Base-by-base conservation (phyloP, 2,113 vertebrate genomes). In the Scomber colias region DNA sequence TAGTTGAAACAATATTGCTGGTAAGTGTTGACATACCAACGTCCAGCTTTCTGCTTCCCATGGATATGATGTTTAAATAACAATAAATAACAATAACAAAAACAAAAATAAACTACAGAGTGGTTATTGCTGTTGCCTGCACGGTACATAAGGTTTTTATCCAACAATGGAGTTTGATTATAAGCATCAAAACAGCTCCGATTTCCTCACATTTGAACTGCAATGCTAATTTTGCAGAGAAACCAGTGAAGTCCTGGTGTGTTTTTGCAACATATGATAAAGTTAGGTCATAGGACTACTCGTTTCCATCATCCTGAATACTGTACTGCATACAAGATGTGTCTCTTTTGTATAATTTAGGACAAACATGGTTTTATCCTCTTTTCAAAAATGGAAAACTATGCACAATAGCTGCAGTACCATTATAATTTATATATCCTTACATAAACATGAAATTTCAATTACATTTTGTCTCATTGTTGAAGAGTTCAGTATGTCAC, bases 21-120 rank as follows among this genome's bases (percentile, higher is more conserved):
- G 46, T 13, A 13, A 79, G 71, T 79, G 89, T 82, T 86, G 83
- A 90, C 60, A 75, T 45, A 79, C 49, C 67, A 67, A 24, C 69
- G 54, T 71, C 62, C 62, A 30, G 27, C 31, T 65, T 48, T 71
- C 60, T 64, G 50, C 82, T 92, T 93, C 79, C 82, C 77, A 61
- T 86, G 80, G 59, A 73, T 81, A 77, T 85, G 57, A 81, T 5
- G 64, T 75, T 89, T 86, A 85, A 87, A 87, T 74, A 49, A 68
- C 59, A 62, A 27, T 27, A 27, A 27, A 27, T 27, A 27, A 27
- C 24, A 27, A 27, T 27, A 27, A 63, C 59, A 83, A 51, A 73
- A 81, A 81, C 27, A 87, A 77, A 80, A 90, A 88, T 44, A 89
- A 90, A 81, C 75, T 13, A 11, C 53, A 44, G 0, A 3, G 50